Evolutionary conservation across 2,888 invertebrate species (phyloP).

Genomic region (Chloromyia formosa): DNA sequence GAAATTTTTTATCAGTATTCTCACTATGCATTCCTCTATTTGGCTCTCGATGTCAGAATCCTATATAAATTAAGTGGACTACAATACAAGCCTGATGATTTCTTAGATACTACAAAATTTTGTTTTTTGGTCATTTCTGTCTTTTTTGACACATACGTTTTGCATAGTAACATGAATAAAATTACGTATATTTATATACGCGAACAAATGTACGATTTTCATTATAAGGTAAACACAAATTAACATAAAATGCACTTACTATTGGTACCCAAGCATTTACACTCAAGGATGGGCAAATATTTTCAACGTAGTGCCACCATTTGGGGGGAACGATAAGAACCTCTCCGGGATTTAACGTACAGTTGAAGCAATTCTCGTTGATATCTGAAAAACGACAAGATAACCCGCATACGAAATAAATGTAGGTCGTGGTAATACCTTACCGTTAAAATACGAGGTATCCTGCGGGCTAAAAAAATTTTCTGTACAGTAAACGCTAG

Average conservation of each 20-base stretch:
- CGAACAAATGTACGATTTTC: no score
- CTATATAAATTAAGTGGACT: no score
- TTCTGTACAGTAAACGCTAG: slow-evolving; percentile 87
- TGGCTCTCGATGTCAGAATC: slow-evolving; percentile 57
- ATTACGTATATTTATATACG: no score
- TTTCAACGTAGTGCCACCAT: slow-evolving; percentile 99
- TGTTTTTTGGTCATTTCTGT: no score
- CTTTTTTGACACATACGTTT: no score
- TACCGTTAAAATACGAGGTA: background rate
- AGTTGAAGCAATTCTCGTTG: slow-evolving; percentile 65
- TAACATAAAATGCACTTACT: slow-evolving; percentile 63
- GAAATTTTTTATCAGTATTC: slow-evolving; percentile 72
- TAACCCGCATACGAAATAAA: no score
- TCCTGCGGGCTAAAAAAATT: slow-evolving; percentile 78
- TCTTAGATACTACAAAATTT: no score
- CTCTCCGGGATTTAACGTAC: slow-evolving; percentile 83
- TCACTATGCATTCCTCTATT: slow-evolving; percentile 72
- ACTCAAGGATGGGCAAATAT: slow-evolving; percentile 74
- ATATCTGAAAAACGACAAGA: slow-evolving; percentile 51
- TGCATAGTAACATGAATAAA: no score
- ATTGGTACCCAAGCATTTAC: slow-evolving; percentile 79
- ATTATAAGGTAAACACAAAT: no score
- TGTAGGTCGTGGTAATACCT: background rate
- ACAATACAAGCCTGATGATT: no score
- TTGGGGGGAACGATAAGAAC: slow-evolving; percentile 87